phyloP scores from a whole-genome alignment of 2,888 invertebrate genomes.

The Eremobia ochroleuca region DNA sequence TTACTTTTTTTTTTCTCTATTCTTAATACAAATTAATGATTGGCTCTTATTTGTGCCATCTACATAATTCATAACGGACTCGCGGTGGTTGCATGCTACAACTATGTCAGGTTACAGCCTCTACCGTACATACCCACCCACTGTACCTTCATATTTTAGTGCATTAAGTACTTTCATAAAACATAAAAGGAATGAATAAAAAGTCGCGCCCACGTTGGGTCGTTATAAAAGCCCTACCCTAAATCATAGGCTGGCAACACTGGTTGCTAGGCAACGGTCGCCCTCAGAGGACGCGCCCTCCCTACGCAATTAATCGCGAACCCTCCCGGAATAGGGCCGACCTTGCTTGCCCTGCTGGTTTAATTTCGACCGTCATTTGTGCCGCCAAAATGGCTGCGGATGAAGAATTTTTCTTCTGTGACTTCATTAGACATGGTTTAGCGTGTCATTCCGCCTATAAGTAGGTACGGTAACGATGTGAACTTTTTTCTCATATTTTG shows the following conservation, averaged over 20 bases:
- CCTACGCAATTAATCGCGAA: conserved; percentile 75
- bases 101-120: not conserved
- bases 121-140: not conserved
- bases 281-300: conserved; percentile 70
- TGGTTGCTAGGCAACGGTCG: conserved; percentile 67
- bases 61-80: not conserved
- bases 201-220: conserved; percentile 33
- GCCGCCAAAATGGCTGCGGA: conserved; percentile 31
- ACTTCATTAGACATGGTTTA: conserved; percentile 16
- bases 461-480: not conserved
- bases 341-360: conserved; percentile 70
- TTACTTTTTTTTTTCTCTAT: not conserved
- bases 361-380: conserved; percentile 63
- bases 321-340: conserved; percentile 70
- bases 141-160: not conserved
- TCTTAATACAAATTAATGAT: not conserved
- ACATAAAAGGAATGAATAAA: conserved; percentile 40
- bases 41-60: not conserved
- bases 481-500: not conserved
- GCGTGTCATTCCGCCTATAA: not conserved
- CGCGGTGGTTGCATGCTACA: not conserved
- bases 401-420: conserved; percentile 26
- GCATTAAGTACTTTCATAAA: conserved; percentile 11
- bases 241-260: conserved; percentile 48
- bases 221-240: conserved; percentile 40